phyloP scores from a whole-genome alignment of 1,140 invertebrate genomes.

The Brachionus manjavacas region DNA sequence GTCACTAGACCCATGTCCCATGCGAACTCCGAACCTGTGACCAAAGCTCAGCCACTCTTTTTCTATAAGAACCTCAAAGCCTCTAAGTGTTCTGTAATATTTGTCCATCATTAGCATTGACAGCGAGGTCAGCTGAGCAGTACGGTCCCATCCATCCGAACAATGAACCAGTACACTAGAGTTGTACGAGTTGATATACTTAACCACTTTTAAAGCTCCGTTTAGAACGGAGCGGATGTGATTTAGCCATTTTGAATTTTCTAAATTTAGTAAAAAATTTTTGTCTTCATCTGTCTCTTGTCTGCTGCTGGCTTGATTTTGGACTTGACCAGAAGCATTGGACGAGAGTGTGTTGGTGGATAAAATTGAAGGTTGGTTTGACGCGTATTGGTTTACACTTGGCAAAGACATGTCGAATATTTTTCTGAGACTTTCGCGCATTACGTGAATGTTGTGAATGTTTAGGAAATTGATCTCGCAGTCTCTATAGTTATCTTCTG shows the following conservation, averaged over 20 bases:
- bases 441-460: constrained; percentile 98
- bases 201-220: neutral
- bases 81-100: constrained; percentile 85
- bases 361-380: neutral
- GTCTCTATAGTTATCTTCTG: constrained; percentile 95
- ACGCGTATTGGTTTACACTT: neutral
- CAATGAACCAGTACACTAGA: constrained; percentile 84
- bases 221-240: constrained; percentile 54
- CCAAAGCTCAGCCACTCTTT: constrained; percentile 93
- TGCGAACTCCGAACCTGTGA: constrained; percentile 74
- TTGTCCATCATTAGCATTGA: constrained; percentile 89
- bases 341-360: neutral
- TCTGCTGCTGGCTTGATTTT: neutral
- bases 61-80: constrained; percentile 83
- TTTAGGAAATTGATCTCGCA: constrained; percentile 98
- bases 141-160: constrained; percentile 93
- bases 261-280: constrained; percentile 6
- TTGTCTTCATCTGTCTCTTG: neutral
- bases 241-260: constrained; percentile 80
- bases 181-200: constrained; percentile 58
- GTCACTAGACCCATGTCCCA: constrained; percentile 21
- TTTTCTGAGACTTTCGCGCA: constrained; percentile 78
- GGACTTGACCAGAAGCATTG: neutral
- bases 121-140: constrained; percentile 83
- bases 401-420: constrained; percentile 59